Conservation (phyloP, 2,113 vertebrate genomes). For the Grantiella picta region DNA sequence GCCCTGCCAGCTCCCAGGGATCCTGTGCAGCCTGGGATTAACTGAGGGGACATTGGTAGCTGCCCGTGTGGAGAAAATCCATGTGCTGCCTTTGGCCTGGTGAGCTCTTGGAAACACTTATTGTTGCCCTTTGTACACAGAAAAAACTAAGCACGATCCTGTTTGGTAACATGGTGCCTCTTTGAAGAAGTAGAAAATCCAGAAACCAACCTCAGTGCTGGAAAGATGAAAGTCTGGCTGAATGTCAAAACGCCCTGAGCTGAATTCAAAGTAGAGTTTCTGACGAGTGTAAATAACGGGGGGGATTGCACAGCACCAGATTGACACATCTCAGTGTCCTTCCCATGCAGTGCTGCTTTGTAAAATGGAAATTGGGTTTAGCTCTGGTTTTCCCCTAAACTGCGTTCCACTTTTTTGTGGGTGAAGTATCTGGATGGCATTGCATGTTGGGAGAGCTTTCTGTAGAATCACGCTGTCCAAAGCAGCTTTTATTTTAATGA, state of each 20-base stretch:
- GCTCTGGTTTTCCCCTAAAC: not conserved
- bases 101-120: not conserved
- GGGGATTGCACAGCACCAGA: not conserved
- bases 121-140: not conserved
- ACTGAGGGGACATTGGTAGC: not conserved
- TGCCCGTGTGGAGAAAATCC: not conserved
- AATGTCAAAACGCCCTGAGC: not conserved
- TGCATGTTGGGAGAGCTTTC: not conserved
- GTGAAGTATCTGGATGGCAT: not conserved
- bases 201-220: not conserved
- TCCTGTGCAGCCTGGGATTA: not conserved
- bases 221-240: not conserved
- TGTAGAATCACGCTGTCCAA: not conserved
- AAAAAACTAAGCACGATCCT: not conserved
- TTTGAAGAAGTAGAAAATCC: constrained; percentile 18
- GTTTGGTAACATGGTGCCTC: not conserved
- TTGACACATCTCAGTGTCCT: not conserved
- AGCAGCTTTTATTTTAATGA: not conserved
- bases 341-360: not conserved
- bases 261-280: not conserved
- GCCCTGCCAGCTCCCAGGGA: not conserved
- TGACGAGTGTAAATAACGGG: not conserved
- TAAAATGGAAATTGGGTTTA: not conserved
- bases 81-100: not conserved
- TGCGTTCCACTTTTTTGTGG: not conserved